Base-by-base conservation (phyloP, 2,888 invertebrate species). In the Tetanocera ferruginea region DNA sequence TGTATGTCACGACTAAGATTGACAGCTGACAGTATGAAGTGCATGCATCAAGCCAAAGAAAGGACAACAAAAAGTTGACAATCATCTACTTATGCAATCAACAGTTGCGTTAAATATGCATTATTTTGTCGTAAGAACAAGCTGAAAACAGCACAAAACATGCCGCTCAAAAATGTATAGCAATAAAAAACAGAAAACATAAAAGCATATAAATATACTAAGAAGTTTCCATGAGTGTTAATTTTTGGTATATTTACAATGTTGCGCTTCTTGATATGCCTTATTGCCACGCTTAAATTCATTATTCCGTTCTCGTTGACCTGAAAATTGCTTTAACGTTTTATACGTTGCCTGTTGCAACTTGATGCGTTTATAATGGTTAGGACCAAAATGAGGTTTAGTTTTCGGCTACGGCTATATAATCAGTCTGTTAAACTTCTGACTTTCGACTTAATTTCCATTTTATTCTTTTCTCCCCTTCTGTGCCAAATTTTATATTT, bases 351-450 rank as follows among this genome's bases (percentile, higher is more conserved):
- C 3, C 57, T 25, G 55, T 19, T 28, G 62, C 74, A 74, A 66
- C 49, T 28, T 74, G 49, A 74, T 62, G 74, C 74, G 66, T 74
- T 66, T 74, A 52, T 74, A 64, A 74, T 64, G 74, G 64, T 74
- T 64, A 57, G n/a, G 69, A 17, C 49, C 72, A 37, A 55, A 72
- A 72, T n/a, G 37, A 43, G 55, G n/a, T 23, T 17, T 14, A 3
- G 37, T 31, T 37, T 17, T 23, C 9, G 3, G 19, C 14, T 37
- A 6, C 9, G 3, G 19, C 14, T 37, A 6, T 17, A 55, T 28
- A 3, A 9, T 51, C 9, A 19, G 34, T 34, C 9, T 57, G 1
- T n/a, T 28, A 1, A 5, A 17, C 17, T 19, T n/a, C n/a, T 25
- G 43, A 19, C 23, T 37, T 64, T 4, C 43, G 49, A n/a, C 11